Percentiles rank a stretch among this genome's conserved stretches.
phyloP scores from a whole-genome alignment of 37 sponge, comb jelly and placozoan genomes.

The Lycopodina hypogea region DNA sequence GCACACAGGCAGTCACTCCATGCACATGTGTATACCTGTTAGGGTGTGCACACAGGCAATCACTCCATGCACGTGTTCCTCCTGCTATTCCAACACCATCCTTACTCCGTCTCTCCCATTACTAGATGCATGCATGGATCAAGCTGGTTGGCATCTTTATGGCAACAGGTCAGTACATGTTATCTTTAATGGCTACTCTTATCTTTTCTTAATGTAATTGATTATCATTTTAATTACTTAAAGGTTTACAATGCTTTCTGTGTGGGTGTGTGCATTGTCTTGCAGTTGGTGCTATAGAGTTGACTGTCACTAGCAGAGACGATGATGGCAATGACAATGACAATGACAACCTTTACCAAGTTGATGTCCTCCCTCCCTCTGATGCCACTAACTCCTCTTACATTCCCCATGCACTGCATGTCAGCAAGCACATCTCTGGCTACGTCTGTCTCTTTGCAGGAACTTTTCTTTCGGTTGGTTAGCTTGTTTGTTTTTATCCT shows the following conservation, averaged over 20 bases:
- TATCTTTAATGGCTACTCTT: not conserved
- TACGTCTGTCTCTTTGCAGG: not conserved
- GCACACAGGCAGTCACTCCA: too few species aligned
- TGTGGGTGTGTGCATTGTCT: too few species aligned
- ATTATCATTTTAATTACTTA: not conserved
- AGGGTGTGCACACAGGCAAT: too few species aligned
- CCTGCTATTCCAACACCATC: too few species aligned
- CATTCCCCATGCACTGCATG: too few species aligned
- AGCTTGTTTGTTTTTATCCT: not conserved
- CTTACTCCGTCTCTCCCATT: too few species aligned
- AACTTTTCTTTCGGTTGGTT: slow-evolving; percentile 1
- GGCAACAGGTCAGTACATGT: slow-evolving; percentile 3
- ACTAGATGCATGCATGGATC: slow-evolving; percentile 37
- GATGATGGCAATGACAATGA: not conserved
- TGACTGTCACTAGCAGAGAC: not conserved
- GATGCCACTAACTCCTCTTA: too few species aligned
- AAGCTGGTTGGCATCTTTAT: slow-evolving; percentile 53
- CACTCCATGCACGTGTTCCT: too few species aligned
- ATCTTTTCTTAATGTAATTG: not conserved
- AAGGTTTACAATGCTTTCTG: not conserved
- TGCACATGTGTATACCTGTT: too few species aligned
- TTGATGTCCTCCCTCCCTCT: too few species aligned
- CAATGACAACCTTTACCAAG: too few species aligned
- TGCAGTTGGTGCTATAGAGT: slow-evolving; percentile 32
- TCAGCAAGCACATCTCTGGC: not conserved